Evolutionary conservation across 37 sponge, comb jelly and placozoan genomes (phyloP).

Genomic region (Geodia barretti): DNA sequence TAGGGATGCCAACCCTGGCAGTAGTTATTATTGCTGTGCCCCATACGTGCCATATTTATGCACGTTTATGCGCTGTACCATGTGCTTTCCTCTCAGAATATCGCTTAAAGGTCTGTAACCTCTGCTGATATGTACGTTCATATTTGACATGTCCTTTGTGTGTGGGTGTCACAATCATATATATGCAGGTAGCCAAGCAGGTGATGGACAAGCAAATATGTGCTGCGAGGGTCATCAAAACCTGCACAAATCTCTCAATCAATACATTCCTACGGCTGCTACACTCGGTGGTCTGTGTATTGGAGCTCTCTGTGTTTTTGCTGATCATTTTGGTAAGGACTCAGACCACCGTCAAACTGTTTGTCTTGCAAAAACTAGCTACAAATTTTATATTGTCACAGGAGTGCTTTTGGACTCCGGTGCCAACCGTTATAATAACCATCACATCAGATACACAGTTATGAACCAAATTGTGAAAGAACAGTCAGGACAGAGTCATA

Average conservation of each 20-base stretch:
- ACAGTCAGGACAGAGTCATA: too few relatives aligned
- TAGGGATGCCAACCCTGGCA: conserved; percentile 67
- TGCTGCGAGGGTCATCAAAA: neutral
- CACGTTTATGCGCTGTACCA: conserved; percentile 91
- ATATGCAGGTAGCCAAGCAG: neutral
- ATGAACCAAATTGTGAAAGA: too few relatives aligned
- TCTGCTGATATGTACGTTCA: conserved; percentile 94
- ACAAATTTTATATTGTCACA: too few relatives aligned
- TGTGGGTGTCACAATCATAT: neutral
- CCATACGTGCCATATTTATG: conserved; percentile 87
- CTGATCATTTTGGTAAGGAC: conserved; percentile 91
- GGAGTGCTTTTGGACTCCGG: too few relatives aligned
- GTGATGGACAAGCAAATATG: neutral
- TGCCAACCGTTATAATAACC: too few relatives aligned
- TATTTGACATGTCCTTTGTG: too few relatives aligned
- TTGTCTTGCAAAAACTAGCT: too few relatives aligned
- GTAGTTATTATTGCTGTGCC: conserved; percentile 84
- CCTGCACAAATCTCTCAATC: conserved; percentile 81
- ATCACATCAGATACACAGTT: too few relatives aligned
- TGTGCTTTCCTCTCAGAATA: conserved; percentile 94
- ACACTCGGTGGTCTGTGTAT: conserved; percentile 98
- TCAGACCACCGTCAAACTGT: too few relatives aligned
- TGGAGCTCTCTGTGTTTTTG: conserved; percentile 95
- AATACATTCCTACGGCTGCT: conserved; percentile 98
- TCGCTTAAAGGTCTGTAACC: conserved; percentile 95